Percentiles rank a stretch among this genome's conserved stretches.
Conservation (phyloP, 1,140 invertebrate genomes). For the Brachionus angularis region DNA sequence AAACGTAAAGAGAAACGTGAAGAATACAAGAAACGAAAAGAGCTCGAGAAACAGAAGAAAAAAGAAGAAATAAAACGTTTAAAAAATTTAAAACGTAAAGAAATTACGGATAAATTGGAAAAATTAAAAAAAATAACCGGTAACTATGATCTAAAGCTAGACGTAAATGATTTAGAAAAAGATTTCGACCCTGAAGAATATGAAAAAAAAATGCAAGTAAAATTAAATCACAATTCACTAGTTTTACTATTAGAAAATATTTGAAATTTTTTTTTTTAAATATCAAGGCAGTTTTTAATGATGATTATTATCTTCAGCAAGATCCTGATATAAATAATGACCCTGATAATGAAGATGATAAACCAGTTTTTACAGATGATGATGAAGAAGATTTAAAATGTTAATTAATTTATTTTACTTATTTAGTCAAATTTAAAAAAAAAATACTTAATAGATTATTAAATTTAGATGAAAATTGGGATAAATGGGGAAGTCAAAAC, state of each 20-base stretch:
- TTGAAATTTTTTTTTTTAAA: conserved; percentile 7
- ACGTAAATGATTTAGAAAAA: conserved; percentile 67
- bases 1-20: conserved; percentile 71
- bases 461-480: conserved; percentile 54
- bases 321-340: conserved; percentile 46
- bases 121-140: conserved; percentile 85
- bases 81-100: conserved; percentile 79
- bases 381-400: conserved; percentile 63
- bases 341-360: conserved; percentile 63
- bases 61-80: conserved; percentile 78
- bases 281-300: conserved; percentile 43
- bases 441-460: conserved; percentile 39
- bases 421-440: background rate
- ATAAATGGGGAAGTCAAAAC: conserved; percentile 74
- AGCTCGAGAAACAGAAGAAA: conserved; percentile 72
- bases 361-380: conserved; percentile 75
- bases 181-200: conserved; percentile 88
- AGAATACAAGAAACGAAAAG: conserved; percentile 70
- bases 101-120: conserved; percentile 81
- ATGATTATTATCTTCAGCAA: conserved; percentile 42
- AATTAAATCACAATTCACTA: too few species aligned
- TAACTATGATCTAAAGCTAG: conserved; percentile 63
- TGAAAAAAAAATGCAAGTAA: conserved; percentile 74
- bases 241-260: background rate
- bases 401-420: conserved; percentile 13